phyloP scores from a whole-genome alignment of 2,888 invertebrate genomes.

The Chymomyza procnemis region DNA sequence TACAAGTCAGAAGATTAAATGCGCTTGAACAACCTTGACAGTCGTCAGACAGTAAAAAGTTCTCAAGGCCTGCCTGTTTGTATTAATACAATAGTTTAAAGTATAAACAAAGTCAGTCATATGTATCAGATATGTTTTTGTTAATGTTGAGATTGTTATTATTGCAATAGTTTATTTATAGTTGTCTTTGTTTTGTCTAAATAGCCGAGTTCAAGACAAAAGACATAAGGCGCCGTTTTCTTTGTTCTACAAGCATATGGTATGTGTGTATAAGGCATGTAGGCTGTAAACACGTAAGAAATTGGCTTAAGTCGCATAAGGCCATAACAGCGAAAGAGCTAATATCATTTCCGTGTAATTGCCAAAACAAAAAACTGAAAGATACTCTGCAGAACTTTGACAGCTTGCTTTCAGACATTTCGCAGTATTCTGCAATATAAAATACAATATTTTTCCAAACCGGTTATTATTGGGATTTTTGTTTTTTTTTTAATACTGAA shows the following conservation, averaged over 20 bases:
- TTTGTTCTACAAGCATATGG: constrained; percentile 19
- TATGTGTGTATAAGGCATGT: neutral
- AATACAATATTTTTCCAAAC: neutral
- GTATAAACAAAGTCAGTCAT: constrained; percentile 28
- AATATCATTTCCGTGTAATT: constrained; percentile 39
- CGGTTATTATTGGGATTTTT: neutral
- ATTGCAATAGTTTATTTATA: neutral
- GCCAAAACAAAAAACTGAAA: neutral
- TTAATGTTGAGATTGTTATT: neutral
- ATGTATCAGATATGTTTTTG: neutral
- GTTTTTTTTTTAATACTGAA: neutral
- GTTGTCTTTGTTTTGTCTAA: neutral
- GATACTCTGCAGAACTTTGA: neutral
- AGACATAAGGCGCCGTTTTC: neutral
- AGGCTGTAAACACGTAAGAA: constrained; percentile 33
- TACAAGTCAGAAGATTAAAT: neutral
- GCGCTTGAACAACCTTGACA: neutral
- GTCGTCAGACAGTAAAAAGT: constrained; percentile 24
- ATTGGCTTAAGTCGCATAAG: neutral
- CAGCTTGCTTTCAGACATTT: neutral
- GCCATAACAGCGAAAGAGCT: constrained; percentile 13
- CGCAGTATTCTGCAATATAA: constrained; percentile 14
- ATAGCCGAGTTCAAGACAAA: constrained; percentile 14
- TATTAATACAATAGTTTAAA: neutral
- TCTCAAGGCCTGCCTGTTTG: constrained; percentile 15